Base-by-base conservation (phyloP, 1,140 invertebrate species). In the Drosophila murphyi region DNA sequence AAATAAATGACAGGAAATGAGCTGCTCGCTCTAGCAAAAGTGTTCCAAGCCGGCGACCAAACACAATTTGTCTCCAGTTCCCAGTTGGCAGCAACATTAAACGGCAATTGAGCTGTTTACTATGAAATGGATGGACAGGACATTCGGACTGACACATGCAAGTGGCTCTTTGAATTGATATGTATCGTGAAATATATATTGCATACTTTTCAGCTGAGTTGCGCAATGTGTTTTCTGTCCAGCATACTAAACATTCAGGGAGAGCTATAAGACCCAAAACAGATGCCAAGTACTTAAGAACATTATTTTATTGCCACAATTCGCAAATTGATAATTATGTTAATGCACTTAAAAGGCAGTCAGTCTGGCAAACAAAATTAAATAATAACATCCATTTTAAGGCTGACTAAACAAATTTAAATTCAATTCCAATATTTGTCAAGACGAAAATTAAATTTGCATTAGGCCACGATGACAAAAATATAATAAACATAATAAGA, bases 181-280 rank as follows among this genome's bases (percentile, higher is more conserved):
- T 39, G 64, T 51, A 37, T 62, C 69, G 28, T 88, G 72, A 82
- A 55, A 61, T 64, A 65, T 76, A 82, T 80, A 76, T 82, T 82
- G 83, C 82, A 87, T 88, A 82, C 72, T 88, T 87, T 74, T 64
- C 62, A 61, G 83, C 72, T 80, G 64, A 63, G 57, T 20, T 45
- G 37, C 45, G 63, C 52, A 70, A 50, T 79, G 20, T 54, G 60
- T 34, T 32, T 5, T 29, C 41, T 29, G 5, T 39, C 6, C 4
- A 54, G 37, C 12, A 20, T 7, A 43, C 41, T 8, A 28, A 20
- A 10, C 35, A 52, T 31, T 10, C 37, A 52, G 6, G 59, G 8
- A 20, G n/a, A 48, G 57, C 57, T n/a, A 28, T 48, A 47, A 60
- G 35, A 50, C 10, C 8, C 12, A 8, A 29, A 32, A 10, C 54